These are phyloP conservation scores for Alloscopus bannaensis DNA, from an alignment of 2,888 invertebrate genomes.

Conservation along the genomic window DNA sequence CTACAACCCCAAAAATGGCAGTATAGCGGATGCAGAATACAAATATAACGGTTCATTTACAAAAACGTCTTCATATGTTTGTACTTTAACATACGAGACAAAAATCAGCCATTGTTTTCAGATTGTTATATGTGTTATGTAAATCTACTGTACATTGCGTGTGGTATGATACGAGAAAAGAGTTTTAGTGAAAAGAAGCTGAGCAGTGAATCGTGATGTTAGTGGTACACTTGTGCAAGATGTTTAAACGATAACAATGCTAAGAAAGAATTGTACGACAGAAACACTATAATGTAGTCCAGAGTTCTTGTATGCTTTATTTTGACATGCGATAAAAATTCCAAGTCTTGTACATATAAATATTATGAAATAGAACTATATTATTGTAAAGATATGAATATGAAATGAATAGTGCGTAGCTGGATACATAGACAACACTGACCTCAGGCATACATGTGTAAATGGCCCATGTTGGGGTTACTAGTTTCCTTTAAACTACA, in stretches of 20 bases:
- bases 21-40: slow-evolving; percentile 48
- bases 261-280: not conserved
- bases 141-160: not conserved
- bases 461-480: slow-evolving; percentile 39
- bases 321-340: slow-evolving; percentile 58
- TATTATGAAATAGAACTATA: slow-evolving; percentile 9
- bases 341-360: slow-evolving; percentile 33
- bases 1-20: slow-evolving; percentile 36
- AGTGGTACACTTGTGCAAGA: slow-evolving; percentile 18
- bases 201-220: slow-evolving; percentile 41
- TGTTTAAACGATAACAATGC: slow-evolving; percentile 21
- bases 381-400: too few species aligned
- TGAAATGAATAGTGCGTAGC: slow-evolving; percentile 25
- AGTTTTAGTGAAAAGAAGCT: not conserved
- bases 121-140: not conserved
- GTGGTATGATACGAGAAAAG: too few species aligned
- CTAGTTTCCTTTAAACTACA: slow-evolving; percentile 38
- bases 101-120: slow-evolving; percentile 36
- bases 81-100: slow-evolving; percentile 17
- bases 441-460: slow-evolving; percentile 62
- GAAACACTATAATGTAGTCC: slow-evolving; percentile 30
- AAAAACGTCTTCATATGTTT: slow-evolving; percentile 37
- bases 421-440: slow-evolving; percentile 55
- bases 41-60: slow-evolving; percentile 58
- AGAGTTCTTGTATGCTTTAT: slow-evolving; percentile 61